Evolutionary conservation across 1,140 invertebrate genomes (phyloP).

Genomic region (Lordiphosa mommai): DNA sequence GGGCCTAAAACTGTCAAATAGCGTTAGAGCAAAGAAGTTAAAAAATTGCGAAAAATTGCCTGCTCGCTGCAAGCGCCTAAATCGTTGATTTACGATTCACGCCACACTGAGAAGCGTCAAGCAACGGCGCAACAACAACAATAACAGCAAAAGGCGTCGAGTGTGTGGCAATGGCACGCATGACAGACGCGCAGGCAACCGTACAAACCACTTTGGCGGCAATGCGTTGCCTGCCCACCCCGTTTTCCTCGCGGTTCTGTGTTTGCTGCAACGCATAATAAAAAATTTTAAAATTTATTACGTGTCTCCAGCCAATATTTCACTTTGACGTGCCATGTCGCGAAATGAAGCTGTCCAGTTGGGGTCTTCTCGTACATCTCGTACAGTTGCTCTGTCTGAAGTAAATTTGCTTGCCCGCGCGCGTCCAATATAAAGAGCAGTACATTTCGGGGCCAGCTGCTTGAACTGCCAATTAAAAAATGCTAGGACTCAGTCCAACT

Average conservation of each 20-base stretch:
- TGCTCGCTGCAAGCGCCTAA: constrained; percentile 69
- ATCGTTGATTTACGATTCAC: constrained; percentile 78
- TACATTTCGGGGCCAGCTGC: constrained; percentile 37
- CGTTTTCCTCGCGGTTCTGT: constrained; percentile 8
- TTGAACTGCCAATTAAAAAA: constrained; percentile 68
- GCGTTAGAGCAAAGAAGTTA: constrained; percentile 12
- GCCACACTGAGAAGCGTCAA: constrained; percentile 65
- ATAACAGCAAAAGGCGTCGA: constrained; percentile 17
- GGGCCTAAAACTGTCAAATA: constrained; percentile 54
- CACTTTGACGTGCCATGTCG: constrained; percentile 78
- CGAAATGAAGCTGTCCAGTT: constrained; percentile 78
- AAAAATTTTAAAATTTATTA: constrained; percentile 79
- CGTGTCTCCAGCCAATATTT: constrained; percentile 79
- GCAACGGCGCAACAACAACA: constrained; percentile 45
- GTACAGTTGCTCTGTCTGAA: constrained; percentile 18
- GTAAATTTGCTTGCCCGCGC: constrained; percentile 51
- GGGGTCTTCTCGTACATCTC: constrained; percentile 15
- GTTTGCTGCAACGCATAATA: constrained; percentile 59
- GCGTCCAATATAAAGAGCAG: constrained; percentile 40
- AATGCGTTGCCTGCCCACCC: constrained; percentile 45
- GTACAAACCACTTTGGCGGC: constrained; percentile 75
- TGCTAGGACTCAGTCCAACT: constrained; percentile 13
- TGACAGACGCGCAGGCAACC: constrained; percentile 73
- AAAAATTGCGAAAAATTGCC: constrained; percentile 45
- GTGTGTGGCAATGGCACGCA: constrained; percentile 68